Conservation (phyloP, 2,888 invertebrate genomes). For the Eurytoma adleriae region DNA sequence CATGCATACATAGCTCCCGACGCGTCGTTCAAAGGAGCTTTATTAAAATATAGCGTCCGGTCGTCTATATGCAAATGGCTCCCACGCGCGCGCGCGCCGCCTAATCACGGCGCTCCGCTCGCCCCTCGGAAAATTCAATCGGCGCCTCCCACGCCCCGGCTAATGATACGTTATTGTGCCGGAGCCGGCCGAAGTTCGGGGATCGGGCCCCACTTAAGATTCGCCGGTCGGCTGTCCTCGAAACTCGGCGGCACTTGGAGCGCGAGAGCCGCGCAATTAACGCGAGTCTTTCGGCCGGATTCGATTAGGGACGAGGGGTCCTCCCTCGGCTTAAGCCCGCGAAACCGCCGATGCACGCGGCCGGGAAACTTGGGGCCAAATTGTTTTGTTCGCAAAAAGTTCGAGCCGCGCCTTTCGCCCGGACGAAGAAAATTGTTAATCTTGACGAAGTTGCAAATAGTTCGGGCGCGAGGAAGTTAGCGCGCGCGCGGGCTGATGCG, state of each 20-base stretch:
- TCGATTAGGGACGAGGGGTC: too few species aligned
- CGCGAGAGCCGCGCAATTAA: conserved; percentile 30
- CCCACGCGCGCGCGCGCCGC: background rate
- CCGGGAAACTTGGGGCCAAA: too few species aligned
- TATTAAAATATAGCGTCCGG: conserved; percentile 50
- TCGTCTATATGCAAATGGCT: conserved; percentile 54
- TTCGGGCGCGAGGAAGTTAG: too few species aligned
- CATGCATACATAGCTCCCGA: conserved; percentile 17
- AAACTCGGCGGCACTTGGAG: conserved; percentile 20
- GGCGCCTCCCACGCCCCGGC: background rate
- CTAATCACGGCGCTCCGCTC: conserved; percentile 44
- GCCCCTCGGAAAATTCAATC: conserved; percentile 39
- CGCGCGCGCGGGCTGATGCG: too few species aligned
- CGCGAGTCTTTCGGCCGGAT: conserved; percentile 33
- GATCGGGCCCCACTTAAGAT: conserved; percentile 11
- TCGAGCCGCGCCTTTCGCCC: too few species aligned
- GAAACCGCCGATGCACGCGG: background rate
- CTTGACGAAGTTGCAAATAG: too few species aligned
- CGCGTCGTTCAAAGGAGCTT: conserved; percentile 36
- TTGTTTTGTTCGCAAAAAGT: too few species aligned
- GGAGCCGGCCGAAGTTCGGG: background rate
- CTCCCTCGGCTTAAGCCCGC: background rate
- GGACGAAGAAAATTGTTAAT: too few species aligned
- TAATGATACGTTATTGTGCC: conserved; percentile 51
- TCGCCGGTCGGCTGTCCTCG: conserved; percentile 13